Conservation (phyloP, 2,113 vertebrate species). For the Salvelinus fontinalis region DNA sequence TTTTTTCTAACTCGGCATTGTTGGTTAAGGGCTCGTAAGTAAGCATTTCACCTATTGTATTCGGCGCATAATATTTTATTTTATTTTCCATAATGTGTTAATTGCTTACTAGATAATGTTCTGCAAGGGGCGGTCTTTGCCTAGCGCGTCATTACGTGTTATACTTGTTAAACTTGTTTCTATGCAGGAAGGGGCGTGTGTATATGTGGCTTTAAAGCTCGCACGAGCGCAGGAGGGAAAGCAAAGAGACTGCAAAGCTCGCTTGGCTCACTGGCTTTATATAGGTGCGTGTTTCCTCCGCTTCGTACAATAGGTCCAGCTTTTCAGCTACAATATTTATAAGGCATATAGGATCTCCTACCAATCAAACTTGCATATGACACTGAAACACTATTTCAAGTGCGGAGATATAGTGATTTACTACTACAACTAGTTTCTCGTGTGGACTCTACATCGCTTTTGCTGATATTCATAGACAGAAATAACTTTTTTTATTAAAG, state of each 20-base stretch:
- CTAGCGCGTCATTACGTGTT: not conserved
- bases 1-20: too few relatives aligned
- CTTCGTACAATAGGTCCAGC: constrained; percentile 77
- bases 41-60: too few relatives aligned
- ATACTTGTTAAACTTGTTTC: constrained; percentile 56
- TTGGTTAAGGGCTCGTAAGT: too few relatives aligned
- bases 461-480: constrained; percentile 13
- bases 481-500: constrained; percentile 11
- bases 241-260: constrained; percentile 41
- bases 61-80: too few relatives aligned
- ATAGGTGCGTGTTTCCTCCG: constrained; percentile 81
- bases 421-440: constrained; percentile 20
- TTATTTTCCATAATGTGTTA: constrained; percentile 14
- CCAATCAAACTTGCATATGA: constrained; percentile 55
- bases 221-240: constrained; percentile 29
- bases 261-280: constrained; percentile 70
- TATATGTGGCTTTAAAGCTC: constrained; percentile 62
- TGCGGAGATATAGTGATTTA: constrained; percentile 19
- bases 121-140: constrained; percentile 16
- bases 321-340: constrained; percentile 64
- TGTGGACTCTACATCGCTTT: constrained; percentile 29
- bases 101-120: constrained; percentile 28
- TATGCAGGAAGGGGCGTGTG: constrained; percentile 43
- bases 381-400: constrained; percentile 40
- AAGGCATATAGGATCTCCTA: constrained; percentile 54